These are phyloP conservation scores for Saccostrea cuccullata DNA, from an alignment of 1,140 invertebrate species.

Conservation along the genomic window DNA sequence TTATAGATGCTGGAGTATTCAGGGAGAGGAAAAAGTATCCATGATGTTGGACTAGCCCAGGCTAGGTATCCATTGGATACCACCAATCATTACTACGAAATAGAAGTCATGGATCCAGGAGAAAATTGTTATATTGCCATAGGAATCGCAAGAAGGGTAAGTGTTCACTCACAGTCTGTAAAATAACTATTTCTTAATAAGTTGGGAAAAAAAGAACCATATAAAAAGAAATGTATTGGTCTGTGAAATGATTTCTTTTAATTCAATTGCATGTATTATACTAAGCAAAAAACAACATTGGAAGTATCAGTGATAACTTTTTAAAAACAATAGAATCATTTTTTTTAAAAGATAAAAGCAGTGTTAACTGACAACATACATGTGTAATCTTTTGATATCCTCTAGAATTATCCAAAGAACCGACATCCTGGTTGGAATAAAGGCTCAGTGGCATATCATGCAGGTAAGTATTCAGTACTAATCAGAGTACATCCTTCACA, in stretches of 20 bases:
- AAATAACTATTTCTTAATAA: too few relatives aligned
- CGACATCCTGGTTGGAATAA: conserved; percentile 83
- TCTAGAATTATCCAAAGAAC: conserved; percentile 81
- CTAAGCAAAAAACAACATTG: too few relatives aligned
- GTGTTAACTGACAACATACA: not conserved
- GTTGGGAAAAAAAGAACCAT: too few relatives aligned
- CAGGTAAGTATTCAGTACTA: conserved; percentile 69
- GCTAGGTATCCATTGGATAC: conserved; percentile 81
- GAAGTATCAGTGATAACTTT: too few relatives aligned
- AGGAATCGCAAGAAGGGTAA: conserved; percentile 81
- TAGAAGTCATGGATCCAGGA: conserved; percentile 82
- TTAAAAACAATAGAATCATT: not conserved
- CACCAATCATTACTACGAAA: conserved; percentile 83
- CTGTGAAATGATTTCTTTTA: too few relatives aligned
- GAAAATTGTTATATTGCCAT: conserved; percentile 83
- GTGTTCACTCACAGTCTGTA: conserved; percentile 30
- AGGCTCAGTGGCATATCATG: conserved; percentile 83
- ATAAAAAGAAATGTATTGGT: too few relatives aligned
- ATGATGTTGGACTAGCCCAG: conserved; percentile 83
- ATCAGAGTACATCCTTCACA: not conserved
- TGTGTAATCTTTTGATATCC: conserved; percentile 46
- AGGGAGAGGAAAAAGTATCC: conserved; percentile 81
- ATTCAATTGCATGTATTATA: too few relatives aligned
- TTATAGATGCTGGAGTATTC: conserved; percentile 81
- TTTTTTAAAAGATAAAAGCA: not conserved